A percentile compares a stretch with the other conserved stretches of the same genome.
Conservation (phyloP, 2,888 invertebrate genomes). For the Andrena hattorfiana region DNA sequence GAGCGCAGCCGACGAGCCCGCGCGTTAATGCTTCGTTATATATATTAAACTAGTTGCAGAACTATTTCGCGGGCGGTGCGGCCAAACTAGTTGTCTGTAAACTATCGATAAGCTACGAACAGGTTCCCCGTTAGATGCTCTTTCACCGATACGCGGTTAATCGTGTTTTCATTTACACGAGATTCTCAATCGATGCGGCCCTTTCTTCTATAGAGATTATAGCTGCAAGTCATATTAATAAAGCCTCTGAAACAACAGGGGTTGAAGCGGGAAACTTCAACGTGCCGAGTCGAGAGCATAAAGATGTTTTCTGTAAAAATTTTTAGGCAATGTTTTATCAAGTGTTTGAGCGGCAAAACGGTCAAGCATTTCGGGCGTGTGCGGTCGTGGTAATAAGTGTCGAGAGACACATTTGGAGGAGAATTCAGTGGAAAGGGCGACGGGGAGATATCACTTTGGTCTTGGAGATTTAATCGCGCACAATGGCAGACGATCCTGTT, state of each 20-base stretch:
- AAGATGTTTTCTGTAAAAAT: too few species aligned
- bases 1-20: slow-evolving; percentile 48
- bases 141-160: slow-evolving; percentile 9
- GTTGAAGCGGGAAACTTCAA: too few species aligned
- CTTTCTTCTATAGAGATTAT: background rate
- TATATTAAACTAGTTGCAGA: slow-evolving; percentile 49
- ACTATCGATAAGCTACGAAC: slow-evolving; percentile 41
- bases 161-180: slow-evolving; percentile 14
- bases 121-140: slow-evolving; percentile 25
- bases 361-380: too few species aligned
- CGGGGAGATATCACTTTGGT: slow-evolving; percentile 41
- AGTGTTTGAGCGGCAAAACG: too few species aligned
- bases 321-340: too few species aligned
- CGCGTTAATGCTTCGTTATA: slow-evolving; percentile 45
- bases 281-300: too few species aligned
- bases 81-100: slow-evolving; percentile 31
- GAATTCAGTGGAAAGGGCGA: slow-evolving; percentile 7
- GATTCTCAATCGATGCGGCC: background rate
- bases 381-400: too few species aligned
- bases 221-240: background rate
- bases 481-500: slow-evolving; percentile 63
- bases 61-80: slow-evolving; percentile 31
- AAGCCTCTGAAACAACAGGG: too few species aligned
- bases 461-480: slow-evolving; percentile 70
- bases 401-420: background rate